These are phyloP conservation scores for Gymnocypris eckloni DNA, from an alignment of 2,797 vertebrate genomes.

Conservation along the genomic window DNA sequence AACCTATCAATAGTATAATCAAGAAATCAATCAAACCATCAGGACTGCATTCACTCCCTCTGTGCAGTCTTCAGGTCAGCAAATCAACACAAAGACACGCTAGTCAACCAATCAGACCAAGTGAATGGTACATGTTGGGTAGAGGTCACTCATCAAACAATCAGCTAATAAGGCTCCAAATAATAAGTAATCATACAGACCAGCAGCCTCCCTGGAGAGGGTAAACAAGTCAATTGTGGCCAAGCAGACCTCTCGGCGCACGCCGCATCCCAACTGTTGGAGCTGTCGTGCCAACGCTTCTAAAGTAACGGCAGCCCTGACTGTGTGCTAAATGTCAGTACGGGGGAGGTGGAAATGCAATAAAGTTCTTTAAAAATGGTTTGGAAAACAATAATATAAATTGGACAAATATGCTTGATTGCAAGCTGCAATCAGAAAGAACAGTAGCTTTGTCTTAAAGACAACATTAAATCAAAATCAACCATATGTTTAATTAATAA, in stretches of 20 bases:
- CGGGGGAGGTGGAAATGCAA: conserved; percentile 26
- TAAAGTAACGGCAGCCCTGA: neutral
- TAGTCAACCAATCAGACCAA: conserved; percentile 52
- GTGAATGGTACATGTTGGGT: conserved; percentile 23
- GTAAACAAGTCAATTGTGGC: conserved; percentile 48
- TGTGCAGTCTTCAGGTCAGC: conserved; percentile 36
- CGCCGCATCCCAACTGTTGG: conserved; percentile 25
- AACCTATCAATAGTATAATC: conserved; percentile 58
- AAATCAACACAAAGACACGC: conserved; percentile 47
- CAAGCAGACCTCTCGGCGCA: neutral
- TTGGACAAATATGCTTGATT: conserved; percentile 33
- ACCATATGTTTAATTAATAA: neutral
- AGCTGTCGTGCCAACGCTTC: neutral
- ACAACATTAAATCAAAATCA: neutral
- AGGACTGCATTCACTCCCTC: conserved; percentile 55
- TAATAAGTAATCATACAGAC: conserved; percentile 52
- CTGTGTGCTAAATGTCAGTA: conserved; percentile 26
- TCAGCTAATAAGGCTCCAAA: conserved; percentile 56
- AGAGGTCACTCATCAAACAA: conserved; percentile 56
- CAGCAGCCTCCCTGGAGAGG: conserved; percentile 28
- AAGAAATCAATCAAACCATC: conserved; percentile 63
- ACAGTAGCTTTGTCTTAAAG: neutral
- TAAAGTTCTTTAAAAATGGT: conserved; percentile 16
- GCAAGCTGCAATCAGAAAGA: neutral
- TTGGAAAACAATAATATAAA: conserved; percentile 21